These are phyloP conservation scores for Drosophila histrio DNA, from an alignment of 2,888 invertebrate genomes.

Conservation along the genomic window DNA sequence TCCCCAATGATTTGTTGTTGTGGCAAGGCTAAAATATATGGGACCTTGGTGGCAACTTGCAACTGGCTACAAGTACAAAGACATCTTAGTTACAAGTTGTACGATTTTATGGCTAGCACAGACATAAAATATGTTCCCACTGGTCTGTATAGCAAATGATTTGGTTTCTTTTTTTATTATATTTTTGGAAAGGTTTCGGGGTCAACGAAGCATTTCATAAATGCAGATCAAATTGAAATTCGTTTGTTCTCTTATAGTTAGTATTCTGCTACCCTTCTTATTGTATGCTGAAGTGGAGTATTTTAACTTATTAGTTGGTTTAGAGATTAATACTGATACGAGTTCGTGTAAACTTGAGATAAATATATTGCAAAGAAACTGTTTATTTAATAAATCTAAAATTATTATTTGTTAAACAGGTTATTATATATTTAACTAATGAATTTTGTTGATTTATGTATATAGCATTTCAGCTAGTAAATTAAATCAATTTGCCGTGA, in stretches of 20 bases:
- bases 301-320: not conserved
- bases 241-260: constrained; percentile 13
- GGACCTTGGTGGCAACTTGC: constrained; percentile 57
- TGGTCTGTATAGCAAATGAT: constrained; percentile 42
- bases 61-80: constrained; percentile 44
- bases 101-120: constrained; percentile 49
- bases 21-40: constrained; percentile 55
- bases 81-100: constrained; percentile 62
- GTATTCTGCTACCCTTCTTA: not conserved
- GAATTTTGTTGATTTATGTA: too few species aligned
- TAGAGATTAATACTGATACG: not conserved
- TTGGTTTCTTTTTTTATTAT: constrained; percentile 2
- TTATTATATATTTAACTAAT: too few species aligned
- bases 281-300: not conserved
- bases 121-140: constrained; percentile 62
- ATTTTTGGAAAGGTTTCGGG: constrained; percentile 1
- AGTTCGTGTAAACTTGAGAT: not conserved
- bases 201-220: constrained; percentile 45
- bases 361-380: too few species aligned
- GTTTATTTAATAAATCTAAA: too few species aligned
- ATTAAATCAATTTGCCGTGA: too few species aligned
- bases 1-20: constrained; percentile 61
- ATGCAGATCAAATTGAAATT: constrained; percentile 55
- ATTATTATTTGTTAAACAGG: too few species aligned
- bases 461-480: too few species aligned